A percentile compares a stretch with the other conserved stretches of the same genome.
These are phyloP conservation scores for Balaeniceps rex DNA, from an alignment of 2,113 vertebrate genomes.

Conservation along the genomic window DNA sequence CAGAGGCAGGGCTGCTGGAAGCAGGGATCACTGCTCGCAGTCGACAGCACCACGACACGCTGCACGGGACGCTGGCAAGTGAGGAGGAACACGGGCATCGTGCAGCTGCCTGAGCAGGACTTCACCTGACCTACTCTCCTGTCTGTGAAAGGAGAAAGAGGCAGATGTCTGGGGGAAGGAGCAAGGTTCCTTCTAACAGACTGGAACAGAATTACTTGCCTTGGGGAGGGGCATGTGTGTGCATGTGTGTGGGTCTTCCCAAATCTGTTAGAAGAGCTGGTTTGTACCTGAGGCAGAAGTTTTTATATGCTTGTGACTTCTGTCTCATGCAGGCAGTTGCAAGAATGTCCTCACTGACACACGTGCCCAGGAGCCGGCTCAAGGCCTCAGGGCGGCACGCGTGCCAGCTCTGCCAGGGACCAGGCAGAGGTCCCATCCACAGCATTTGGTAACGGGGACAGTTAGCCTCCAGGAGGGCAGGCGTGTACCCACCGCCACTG, in stretches of 20 bases:
- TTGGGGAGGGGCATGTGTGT: too few relatives aligned
- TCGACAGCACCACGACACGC: not conserved
- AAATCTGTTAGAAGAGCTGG: not conserved
- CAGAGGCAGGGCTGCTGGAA: not conserved
- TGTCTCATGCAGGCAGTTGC: accelerated
- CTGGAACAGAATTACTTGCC: not conserved
- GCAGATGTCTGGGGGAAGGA: not conserved
- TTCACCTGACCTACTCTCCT: too few relatives aligned
- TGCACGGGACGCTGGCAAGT: not conserved
- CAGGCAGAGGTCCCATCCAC: not conserved
- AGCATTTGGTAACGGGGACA: not conserved
- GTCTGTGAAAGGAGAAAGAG: not conserved
- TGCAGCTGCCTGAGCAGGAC: not conserved
- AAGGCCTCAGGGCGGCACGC: not conserved
- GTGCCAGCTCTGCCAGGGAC: not conserved
- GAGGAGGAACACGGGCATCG: not conserved
- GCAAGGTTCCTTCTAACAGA: too few relatives aligned
- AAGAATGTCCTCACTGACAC: not conserved
- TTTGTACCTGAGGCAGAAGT: not conserved
- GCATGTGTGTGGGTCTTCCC: not conserved
- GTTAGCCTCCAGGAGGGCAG: not conserved
- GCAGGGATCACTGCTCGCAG: too few relatives aligned
- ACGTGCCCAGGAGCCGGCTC: not conserved
- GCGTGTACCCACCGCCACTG: not conserved
- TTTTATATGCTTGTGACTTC: not conserved